These are phyloP conservation scores for Sardinella longiceps DNA, from an alignment of 2,797 vertebrate genomes.

Conservation along the genomic window DNA sequence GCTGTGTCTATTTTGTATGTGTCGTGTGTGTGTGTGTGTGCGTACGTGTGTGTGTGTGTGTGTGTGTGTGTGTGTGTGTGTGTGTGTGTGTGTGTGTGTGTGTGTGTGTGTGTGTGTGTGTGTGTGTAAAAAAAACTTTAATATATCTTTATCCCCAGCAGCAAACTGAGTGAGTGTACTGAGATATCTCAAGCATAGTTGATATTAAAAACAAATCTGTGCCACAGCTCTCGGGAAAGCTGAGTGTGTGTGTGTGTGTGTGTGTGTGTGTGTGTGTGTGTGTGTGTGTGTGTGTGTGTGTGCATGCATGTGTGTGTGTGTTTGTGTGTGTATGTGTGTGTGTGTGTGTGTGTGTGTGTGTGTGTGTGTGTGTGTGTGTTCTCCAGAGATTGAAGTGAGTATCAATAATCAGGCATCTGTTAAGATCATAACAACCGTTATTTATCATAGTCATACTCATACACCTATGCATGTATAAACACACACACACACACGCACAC, in stretches of 20 bases:
- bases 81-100: background rate
- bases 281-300: background rate
- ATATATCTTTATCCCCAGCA: background rate
- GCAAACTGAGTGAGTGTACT: background rate
- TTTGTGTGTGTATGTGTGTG: background rate
- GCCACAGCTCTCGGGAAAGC: background rate
- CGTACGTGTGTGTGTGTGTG: background rate
- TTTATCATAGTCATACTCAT: background rate
- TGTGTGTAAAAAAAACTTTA: too few relatives aligned
- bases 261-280: constrained; percentile 1
- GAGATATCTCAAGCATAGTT: background rate
- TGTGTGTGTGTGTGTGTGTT: background rate
- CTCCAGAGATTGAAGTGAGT: background rate
- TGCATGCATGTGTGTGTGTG: constrained; percentile 1
- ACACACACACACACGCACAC: background rate
- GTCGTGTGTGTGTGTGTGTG: too few relatives aligned
- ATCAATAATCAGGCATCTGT: background rate
- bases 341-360: background rate
- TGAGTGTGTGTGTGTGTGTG: constrained; percentile 1
- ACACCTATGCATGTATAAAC: too few relatives aligned
- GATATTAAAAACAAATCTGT: constrained; percentile 14
- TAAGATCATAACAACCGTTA: background rate
- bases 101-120: background rate
- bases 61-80: background rate
- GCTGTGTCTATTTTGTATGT: too few relatives aligned